Conservation (phyloP, 1,140 invertebrate genomes). For the Epicauta chinensis region DNA sequence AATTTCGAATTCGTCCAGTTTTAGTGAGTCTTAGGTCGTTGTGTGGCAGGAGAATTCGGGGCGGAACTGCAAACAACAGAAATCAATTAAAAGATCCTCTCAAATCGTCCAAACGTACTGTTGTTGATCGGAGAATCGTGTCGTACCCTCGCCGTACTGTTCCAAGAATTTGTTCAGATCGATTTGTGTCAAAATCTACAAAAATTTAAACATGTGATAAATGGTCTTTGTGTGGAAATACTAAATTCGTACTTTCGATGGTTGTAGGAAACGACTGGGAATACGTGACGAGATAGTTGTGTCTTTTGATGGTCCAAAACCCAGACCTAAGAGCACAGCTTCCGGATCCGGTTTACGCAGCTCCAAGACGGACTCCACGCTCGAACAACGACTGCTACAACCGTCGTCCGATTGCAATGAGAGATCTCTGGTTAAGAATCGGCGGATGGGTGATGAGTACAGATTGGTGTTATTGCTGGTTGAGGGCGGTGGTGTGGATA, state of each 20-base stretch:
- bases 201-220: slow-evolving; percentile 7
- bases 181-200: slow-evolving; percentile 37
- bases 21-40: slow-evolving; percentile 9
- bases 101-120: slow-evolving; percentile 10
- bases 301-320: slow-evolving; percentile 57
- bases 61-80: slow-evolving; percentile 6
- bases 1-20: not conserved
- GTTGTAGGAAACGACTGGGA: slow-evolving; percentile 51
- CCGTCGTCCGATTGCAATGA: slow-evolving; percentile 59
- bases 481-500: slow-evolving; percentile 13
- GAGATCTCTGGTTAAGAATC: slow-evolving; percentile 44
- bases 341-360: slow-evolving; percentile 67
- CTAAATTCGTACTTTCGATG: slow-evolving; percentile 35
- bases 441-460: not conserved
- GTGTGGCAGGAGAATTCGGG: slow-evolving; percentile 15
- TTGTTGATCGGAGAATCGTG: slow-evolving; percentile 22
- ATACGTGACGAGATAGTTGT: slow-evolving; percentile 55
- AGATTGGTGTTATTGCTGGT: not conserved
- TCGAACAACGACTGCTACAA: slow-evolving; percentile 65
- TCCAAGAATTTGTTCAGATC: slow-evolving; percentile 41
- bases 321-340: slow-evolving; percentile 62
- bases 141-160: slow-evolving; percentile 31
- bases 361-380: slow-evolving; percentile 68
- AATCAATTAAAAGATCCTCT: not conserved
- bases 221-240: not conserved